Conservation (phyloP, 1,140 invertebrate species). For the Diprion similis region DNA sequence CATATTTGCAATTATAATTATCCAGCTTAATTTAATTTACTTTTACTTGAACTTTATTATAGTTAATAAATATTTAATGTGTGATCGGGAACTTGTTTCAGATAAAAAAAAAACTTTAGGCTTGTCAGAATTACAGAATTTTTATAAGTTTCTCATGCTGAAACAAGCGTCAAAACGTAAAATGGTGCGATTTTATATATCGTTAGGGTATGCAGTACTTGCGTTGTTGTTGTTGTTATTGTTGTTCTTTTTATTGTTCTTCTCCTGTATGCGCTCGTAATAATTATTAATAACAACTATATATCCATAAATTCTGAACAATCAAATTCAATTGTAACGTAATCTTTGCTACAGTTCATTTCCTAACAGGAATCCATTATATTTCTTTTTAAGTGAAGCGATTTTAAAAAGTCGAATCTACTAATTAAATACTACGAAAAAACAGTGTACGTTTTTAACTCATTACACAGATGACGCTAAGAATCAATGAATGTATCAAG, state of each 20-base stretch:
- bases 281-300: slow-evolving; percentile 60
- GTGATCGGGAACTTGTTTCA: neutral
- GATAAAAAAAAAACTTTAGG: neutral
- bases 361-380: slow-evolving; percentile 29
- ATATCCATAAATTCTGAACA: slow-evolving; percentile 62
- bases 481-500: too few species aligned
- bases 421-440: slow-evolving; percentile 8
- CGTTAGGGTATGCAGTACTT: neutral
- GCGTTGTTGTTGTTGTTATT: neutral
- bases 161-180: neutral
- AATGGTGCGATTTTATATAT: neutral
- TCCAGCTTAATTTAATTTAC: neutral
- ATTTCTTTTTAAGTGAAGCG: slow-evolving; percentile 11
- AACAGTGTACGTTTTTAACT: too few species aligned
- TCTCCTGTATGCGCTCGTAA: slow-evolving; percentile 36
- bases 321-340: slow-evolving; percentile 63
- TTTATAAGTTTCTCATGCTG: neutral
- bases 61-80: neutral
- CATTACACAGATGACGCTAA: too few species aligned
- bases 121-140: neutral
- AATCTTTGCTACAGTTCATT: slow-evolving; percentile 51
- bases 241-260: neutral
- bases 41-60: neutral
- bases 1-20: too few species aligned
- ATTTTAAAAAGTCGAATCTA: slow-evolving; percentile 18